These are phyloP conservation scores for Chelon auratus DNA, from an alignment of 2,797 vertebrate species.

Conservation along the genomic window DNA sequence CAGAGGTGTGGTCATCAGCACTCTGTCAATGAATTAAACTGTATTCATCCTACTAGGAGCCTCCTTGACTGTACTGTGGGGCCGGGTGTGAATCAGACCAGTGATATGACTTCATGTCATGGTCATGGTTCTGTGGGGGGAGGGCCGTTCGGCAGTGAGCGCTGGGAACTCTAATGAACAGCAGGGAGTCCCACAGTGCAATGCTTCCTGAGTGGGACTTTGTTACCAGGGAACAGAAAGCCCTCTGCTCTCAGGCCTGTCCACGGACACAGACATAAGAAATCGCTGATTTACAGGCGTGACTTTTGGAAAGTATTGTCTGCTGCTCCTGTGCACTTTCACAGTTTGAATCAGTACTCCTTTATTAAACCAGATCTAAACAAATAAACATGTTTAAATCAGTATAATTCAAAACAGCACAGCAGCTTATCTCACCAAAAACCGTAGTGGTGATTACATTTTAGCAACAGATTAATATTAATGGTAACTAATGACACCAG, in stretches of 20 bases:
- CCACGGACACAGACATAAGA: conserved; percentile 39
- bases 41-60: neutral
- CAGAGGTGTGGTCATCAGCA: conserved; percentile 11
- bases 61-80: conserved; percentile 16
- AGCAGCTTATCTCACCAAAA: conserved; percentile 1
- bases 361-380: neutral
- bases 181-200: conserved; percentile 54
- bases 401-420: neutral
- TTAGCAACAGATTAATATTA: neutral
- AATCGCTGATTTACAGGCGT: conserved; percentile 36
- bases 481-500: conserved; percentile 1
- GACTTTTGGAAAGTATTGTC: conserved; percentile 7
- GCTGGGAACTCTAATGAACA: conserved; percentile 48
- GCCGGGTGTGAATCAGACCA: conserved; percentile 35
- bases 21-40: conserved; percentile 32
- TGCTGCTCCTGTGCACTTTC: conserved; percentile 19
- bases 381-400: neutral
- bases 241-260: conserved; percentile 24
- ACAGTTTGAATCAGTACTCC: conserved; percentile 1
- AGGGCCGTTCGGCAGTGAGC: conserved; percentile 38
- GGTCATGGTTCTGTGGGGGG: conserved; percentile 52
- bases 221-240: conserved; percentile 66
- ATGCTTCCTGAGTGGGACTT: conserved; percentile 51
- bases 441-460: neutral
- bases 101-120: conserved; percentile 50